These are phyloP conservation scores for Nothoprocta perdicaria DNA, from an alignment of 2,113 vertebrate species.

Conservation along the genomic window DNA sequence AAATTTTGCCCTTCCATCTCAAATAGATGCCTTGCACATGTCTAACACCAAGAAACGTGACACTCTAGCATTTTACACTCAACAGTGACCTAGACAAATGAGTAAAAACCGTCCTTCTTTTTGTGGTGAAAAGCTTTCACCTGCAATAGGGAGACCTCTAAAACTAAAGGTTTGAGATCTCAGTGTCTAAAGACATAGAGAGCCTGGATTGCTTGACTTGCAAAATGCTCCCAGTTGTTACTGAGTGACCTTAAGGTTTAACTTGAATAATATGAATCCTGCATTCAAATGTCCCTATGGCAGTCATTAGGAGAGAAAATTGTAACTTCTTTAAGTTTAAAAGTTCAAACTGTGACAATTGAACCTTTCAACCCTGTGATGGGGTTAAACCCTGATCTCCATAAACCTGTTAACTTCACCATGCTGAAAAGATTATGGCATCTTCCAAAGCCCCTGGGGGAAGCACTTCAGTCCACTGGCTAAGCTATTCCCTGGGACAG, in stretches of 20 bases:
- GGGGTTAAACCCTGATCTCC: constrained; percentile 70
- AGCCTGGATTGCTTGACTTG: constrained; percentile 28
- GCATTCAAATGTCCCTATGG: constrained; percentile 14
- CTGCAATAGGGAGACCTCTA: background rate
- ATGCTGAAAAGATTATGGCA: constrained; percentile 73
- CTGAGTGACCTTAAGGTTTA: constrained; percentile 58
- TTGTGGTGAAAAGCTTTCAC: background rate
- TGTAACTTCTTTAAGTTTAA: constrained; percentile 68
- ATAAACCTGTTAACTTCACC: constrained; percentile 66
- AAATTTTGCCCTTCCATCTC: background rate
- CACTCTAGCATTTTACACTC: constrained; percentile 6
- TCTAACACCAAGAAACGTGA: background rate
- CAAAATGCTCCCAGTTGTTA: constrained; percentile 25
- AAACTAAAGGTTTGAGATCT: background rate
- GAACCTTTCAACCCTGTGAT: constrained; percentile 67
- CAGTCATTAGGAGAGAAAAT: constrained; percentile 55
- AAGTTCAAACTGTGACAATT: constrained; percentile 71
- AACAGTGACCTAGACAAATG: background rate
- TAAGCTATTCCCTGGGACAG: constrained; percentile 44
- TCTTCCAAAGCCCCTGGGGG: constrained; percentile 63
- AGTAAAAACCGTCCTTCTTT: background rate
- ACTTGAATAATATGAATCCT: constrained; percentile 51
- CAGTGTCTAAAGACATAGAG: background rate
- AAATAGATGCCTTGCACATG: background rate
- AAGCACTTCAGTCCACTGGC: constrained; percentile 60